Base-by-base conservation (phyloP, 2,888 invertebrate genomes). In the Thera obeliscata region DNA sequence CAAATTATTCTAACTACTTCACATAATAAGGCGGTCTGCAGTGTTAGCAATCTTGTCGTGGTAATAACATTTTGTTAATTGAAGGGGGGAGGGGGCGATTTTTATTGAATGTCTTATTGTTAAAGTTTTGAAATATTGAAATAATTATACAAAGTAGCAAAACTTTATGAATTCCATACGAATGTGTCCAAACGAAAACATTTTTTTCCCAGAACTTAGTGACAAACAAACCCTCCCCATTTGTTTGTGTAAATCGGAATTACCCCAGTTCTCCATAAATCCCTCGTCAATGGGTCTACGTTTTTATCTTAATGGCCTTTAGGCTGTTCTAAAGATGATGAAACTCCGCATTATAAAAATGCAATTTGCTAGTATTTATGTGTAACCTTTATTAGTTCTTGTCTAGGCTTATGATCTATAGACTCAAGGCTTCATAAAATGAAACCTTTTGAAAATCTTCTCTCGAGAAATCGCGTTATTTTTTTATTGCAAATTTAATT, bases 241-340 rank as follows among this genome's bases (percentile, higher is more conserved):
- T 65, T 68, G 59, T 70, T 61, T 66, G 33, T 61, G 56, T 56
- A 38, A 61, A 60, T 56, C 33, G 43, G 49, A 68, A 65, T 66
- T 60, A 66, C 66, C 43, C 52, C 64, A 61, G 49, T 74, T 66
- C 57, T 69, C 66, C 57, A 68, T 69, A 67, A 72, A 65, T 74
- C 67, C 57, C 38, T 56, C 52, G 56, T 59, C 56, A 50, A 72
- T 74, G 56, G 71, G 71, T 76, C 72, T 64, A 57, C 56, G 70
- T 64, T 74, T 66, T 82, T 84, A 83, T 86, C 81, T 85, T 86
- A 86, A 87, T 85, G 80, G 81, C 54, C 84, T 85, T 87, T 82
- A 78, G 72, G 73, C 70, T 76, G 73, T 76, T 79, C 72, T 77
- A 73, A 74, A 73, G 65, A 78, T 82, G 81, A 84, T 80, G 78